Base-by-base conservation (phyloP, 2,797 vertebrate species). In the Diglossa cyanea region DNA sequence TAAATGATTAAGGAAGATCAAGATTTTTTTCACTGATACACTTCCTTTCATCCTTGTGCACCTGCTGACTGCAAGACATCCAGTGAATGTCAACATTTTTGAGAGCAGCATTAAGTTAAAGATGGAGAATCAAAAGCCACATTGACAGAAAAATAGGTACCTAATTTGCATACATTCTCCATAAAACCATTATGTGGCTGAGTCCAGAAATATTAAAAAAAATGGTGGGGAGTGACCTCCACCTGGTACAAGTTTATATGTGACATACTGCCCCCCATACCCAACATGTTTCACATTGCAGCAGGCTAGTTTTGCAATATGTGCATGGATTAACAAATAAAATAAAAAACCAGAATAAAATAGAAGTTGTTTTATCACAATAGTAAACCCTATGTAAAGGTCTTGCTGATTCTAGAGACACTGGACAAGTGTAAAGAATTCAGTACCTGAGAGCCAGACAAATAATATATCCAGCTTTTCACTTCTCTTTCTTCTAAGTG, bases 1-100 rank as follows among this genome's bases (percentile, higher is more conserved):
- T 51, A 63, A 95, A 89, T 50, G 60, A 90, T 73, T 93, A 90
- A 88, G 85, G 62, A 83, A 94, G 86, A 93, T 71, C 44, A 77
- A 77, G 67, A 35, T 7, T 28, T 58, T 83, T 47, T 54, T 33
- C 44, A 71, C 55, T 53, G 58, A 63, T 21, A 37, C 7, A 4
- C 21, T 88, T 62, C 54, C 54, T 87, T 93, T 88, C 3, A 19
- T 45, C 74, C 71, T 70, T 60, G 48, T 67, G 31, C 60, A 70
- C 68, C 47, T 93, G 70, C 83, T 76, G 76, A 73, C 70, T 81
- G 77, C 68, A 90, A 90, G 67, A 65, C 47, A 73, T 35, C 8
- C 51, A 84, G 26, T 12, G 31, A 93, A 76, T 61, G 91, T 7
- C 26, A 79, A 88, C n/a, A 31, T 13, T 67, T 70, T 73, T 60